Percentiles rank a stretch among this genome's conserved stretches.
Evolutionary conservation across 1,140 invertebrate genomes (phyloP).

Genomic region (Lamellibrachia luymesi): DNA sequence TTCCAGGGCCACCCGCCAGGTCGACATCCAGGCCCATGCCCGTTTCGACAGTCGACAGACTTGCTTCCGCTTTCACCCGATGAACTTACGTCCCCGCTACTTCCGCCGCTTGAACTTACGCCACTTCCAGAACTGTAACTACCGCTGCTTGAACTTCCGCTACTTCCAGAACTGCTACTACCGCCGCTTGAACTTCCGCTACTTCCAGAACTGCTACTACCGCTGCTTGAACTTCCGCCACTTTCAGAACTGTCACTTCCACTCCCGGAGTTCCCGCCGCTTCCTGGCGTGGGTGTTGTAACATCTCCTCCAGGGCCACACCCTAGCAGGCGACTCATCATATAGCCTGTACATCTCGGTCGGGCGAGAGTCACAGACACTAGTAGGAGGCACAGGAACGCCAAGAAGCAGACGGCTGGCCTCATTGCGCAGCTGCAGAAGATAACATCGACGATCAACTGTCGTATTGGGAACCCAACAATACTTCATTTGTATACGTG

Average conservation of each 20-base stretch:
- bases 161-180: not conserved
- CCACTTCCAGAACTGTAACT: not conserved
- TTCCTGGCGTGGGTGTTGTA: not conserved
- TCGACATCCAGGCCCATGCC: not conserved
- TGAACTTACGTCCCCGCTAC: not conserved
- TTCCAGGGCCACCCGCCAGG: no score
- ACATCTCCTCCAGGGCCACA: not conserved
- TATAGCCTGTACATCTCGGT: not conserved
- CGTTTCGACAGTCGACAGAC: not conserved
- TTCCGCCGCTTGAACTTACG: no score
- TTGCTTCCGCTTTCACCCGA: not conserved
- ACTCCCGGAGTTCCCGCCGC: not conserved
- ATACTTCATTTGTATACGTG: not conserved
- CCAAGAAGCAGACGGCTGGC: not conserved
- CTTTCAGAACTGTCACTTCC: not conserved
- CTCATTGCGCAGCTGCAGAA: not conserved
- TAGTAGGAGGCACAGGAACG: not conserved
- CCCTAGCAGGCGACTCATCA: not conserved
- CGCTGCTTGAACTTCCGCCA: no score
- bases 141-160: no score
- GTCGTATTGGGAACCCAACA: not conserved
- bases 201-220: not conserved
- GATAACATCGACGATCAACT: not conserved
- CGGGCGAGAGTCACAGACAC: not conserved
- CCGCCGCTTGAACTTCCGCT: not conserved